Conservation (phyloP, 2,888 invertebrate genomes). For the Sisyra terminalis region DNA sequence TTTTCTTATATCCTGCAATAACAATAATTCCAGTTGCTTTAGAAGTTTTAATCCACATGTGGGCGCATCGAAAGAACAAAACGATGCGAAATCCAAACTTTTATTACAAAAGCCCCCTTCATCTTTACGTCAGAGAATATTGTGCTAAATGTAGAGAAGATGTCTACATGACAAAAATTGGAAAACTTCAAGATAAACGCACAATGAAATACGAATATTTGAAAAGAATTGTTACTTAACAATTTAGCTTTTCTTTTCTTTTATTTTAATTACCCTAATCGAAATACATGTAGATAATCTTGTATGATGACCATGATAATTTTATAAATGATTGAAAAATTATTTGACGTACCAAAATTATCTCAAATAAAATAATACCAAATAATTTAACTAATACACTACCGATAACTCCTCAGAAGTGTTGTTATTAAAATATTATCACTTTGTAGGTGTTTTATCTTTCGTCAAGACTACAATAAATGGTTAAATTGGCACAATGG, state of each 20-base stretch:
- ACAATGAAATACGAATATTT: slow-evolving; percentile 17
- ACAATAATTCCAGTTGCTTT: slow-evolving; percentile 32
- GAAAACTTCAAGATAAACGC: slow-evolving; percentile 46
- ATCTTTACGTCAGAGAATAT: slow-evolving; percentile 47
- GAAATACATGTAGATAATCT: no score
- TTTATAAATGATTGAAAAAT: no score
- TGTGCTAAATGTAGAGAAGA: slow-evolving; percentile 50
- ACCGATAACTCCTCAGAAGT: no score
- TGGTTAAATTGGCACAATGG: no score
- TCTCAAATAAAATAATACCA: no score
- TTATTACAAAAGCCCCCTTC: slow-evolving; percentile 54
- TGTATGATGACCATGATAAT: no score
- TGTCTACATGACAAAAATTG: slow-evolving; percentile 40
- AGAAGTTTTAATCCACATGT: slow-evolving; percentile 46
- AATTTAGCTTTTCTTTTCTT: not conserved
- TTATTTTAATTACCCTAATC: no score
- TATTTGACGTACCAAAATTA: no score
- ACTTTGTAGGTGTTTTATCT: no score
- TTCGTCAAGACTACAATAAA: no score
- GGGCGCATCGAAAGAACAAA: slow-evolving; percentile 51
- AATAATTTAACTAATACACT: no score
- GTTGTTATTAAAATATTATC: no score
- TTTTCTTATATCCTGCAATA: slow-evolving; percentile 37
- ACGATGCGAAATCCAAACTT: slow-evolving; percentile 34
- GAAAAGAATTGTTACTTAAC: slow-evolving; percentile 5